These are phyloP conservation scores for Ia io DNA, from an alignment of 2,113 vertebrate genomes.

Conservation along the genomic window DNA sequence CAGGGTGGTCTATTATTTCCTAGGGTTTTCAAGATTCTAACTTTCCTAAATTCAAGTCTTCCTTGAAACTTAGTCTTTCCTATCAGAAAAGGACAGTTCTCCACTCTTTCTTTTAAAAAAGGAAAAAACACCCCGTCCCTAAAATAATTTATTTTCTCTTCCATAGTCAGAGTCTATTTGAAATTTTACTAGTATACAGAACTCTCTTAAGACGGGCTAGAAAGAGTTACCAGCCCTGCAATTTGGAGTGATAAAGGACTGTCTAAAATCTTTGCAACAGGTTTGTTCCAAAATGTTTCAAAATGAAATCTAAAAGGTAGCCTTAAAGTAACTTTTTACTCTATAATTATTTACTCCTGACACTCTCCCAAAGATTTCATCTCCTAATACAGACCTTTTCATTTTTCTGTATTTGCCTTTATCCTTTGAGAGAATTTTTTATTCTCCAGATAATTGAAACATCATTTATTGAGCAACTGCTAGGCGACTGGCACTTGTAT, in stretches of 20 bases:
- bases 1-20: not conserved
- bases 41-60: not conserved
- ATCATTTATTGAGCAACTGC: not conserved
- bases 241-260: not conserved
- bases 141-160: constrained; percentile 10
- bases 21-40: not conserved
- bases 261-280: not conserved
- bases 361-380: not conserved
- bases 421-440: not conserved
- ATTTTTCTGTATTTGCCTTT: not conserved
- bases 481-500: not conserved
- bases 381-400: not conserved
- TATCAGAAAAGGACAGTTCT: not conserved
- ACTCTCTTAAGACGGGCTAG: not conserved
- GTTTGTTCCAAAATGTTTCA: not conserved
- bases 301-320: not conserved
- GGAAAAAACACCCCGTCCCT: not conserved
- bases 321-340: not conserved
- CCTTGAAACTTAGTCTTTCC: not conserved
- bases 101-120: not conserved
- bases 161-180: not conserved
- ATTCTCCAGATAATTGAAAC: not conserved
- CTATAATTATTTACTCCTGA: not conserved
- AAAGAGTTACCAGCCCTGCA: not conserved
- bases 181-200: not conserved